Percentiles rank a stretch among this genome's conserved stretches.
Conservation (phyloP, 2,797 vertebrate species). For the Rhincodon typus region DNA sequence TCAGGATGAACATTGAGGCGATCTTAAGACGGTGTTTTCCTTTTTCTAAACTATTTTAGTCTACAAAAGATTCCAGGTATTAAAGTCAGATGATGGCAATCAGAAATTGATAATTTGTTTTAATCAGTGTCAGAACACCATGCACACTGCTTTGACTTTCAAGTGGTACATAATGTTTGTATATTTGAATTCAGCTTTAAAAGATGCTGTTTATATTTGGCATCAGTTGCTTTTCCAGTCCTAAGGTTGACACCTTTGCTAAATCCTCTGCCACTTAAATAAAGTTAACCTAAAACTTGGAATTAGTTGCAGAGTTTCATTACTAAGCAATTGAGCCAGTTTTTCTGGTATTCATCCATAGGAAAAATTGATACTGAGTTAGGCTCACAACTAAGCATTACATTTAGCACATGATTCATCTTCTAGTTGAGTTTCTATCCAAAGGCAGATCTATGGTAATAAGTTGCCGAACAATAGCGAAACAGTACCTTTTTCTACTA, state of each 20-base stretch:
- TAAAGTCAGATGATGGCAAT: no score
- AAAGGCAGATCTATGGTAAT: no score
- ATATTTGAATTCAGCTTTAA: not conserved
- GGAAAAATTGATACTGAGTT: not conserved
- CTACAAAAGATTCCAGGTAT: no score
- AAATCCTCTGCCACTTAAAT: not conserved
- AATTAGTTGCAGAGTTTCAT: not conserved
- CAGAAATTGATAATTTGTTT: no score
- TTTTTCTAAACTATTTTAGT: no score
- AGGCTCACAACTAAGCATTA: not conserved
- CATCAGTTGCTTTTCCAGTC: not conserved
- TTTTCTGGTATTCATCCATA: not conserved
- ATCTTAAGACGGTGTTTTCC: no score
- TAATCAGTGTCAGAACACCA: not conserved
- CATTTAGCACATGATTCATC: not conserved
- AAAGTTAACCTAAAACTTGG: not conserved
- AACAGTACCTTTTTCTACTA: no score
- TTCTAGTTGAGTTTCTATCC: no score
- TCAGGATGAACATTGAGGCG: no score
- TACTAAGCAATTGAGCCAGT: not conserved
- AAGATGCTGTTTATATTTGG: not conserved
- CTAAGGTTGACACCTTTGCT: not conserved
- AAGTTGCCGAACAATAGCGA: no score
- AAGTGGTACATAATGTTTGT: not conserved
- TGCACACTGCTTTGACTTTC: not conserved